Evolutionary conservation across 2,797 vertebrate genomes (phyloP).

Genomic region (Tapera naevia): DNA sequence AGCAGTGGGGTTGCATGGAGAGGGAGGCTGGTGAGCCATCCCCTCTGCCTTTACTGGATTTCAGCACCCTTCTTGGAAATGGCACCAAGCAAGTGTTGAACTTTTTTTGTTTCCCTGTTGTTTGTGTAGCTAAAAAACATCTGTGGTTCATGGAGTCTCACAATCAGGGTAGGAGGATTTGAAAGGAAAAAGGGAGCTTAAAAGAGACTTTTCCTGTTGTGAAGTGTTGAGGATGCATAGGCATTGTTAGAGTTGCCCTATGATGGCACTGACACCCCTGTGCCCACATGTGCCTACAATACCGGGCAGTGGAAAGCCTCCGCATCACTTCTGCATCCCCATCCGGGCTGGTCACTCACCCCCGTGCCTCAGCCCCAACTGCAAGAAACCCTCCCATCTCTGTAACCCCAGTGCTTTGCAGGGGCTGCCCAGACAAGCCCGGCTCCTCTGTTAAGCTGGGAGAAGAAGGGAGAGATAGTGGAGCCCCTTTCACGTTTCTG

Average conservation of each 20-base stretch:
- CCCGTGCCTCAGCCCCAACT: background rate
- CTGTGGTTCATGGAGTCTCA: background rate
- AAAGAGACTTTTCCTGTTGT: background rate
- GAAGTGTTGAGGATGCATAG: background rate
- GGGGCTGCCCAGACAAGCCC: background rate
- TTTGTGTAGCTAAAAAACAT: background rate
- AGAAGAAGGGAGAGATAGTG: background rate
- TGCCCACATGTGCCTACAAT: rapidly evolving
- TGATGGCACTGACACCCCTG: rapidly evolving
- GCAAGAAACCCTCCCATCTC: background rate
- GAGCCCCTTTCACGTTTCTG: rapidly evolving
- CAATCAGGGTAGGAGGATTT: background rate
- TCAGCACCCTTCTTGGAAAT: background rate
- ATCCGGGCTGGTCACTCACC: rapidly evolving
- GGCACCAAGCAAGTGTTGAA: background rate
- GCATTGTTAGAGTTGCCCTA: rapidly evolving
- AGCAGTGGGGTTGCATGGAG: background rate
- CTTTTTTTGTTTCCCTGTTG: background rate
- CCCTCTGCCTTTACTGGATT: background rate
- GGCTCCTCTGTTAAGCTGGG: background rate
- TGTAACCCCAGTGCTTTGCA: rapidly evolving
- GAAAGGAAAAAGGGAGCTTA: background rate
- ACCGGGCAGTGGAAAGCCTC: background rate
- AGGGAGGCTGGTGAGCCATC: background rate
- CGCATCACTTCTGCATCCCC: background rate